Evolutionary conservation across 2,888 invertebrate genomes (phyloP).

Genomic region (Coleophora deauratella): DNA sequence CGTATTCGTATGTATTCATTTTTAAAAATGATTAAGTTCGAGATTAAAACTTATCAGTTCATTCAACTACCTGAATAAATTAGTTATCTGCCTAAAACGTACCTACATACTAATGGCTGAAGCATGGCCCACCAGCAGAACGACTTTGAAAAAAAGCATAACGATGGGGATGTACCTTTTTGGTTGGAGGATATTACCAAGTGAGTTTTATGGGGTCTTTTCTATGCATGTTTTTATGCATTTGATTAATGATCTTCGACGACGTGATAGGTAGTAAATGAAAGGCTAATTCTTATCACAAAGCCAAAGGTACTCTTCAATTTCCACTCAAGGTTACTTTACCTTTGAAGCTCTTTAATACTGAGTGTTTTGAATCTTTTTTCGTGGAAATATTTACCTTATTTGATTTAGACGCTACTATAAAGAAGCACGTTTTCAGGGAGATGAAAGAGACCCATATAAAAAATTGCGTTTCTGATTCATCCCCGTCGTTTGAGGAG

Average conservation of each 20-base stretch:
- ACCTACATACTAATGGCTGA: slow-evolving; percentile 42
- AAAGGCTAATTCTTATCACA: slow-evolving; percentile 25
- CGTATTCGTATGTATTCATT: too few relatives aligned
- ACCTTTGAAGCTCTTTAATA: background rate
- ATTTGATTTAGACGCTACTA: background rate
- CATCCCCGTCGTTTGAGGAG: slow-evolving; percentile 30
- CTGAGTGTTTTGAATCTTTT: background rate
- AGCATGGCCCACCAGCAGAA: slow-evolving; percentile 57
- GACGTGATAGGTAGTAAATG: slow-evolving; percentile 20
- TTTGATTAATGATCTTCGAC: slow-evolving; percentile 32
- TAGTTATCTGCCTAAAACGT: slow-evolving; percentile 12
- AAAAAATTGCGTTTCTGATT: slow-evolving; percentile 32
- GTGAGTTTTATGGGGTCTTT: slow-evolving; percentile 29
- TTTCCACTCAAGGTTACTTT: slow-evolving; percentile 37
- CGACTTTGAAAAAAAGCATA: slow-evolving; percentile 41
- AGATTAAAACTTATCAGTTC: too few relatives aligned
- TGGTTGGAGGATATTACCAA: slow-evolving; percentile 66
- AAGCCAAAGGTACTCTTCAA: slow-evolving; percentile 20
- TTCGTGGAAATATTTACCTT: background rate
- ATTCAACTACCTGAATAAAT: slow-evolving; percentile 9
- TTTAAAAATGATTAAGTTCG: too few relatives aligned
- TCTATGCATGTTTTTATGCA: background rate
- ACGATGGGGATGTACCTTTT: slow-evolving; percentile 43
- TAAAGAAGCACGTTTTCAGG: slow-evolving; percentile 29
- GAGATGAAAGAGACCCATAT: slow-evolving; percentile 65